These are phyloP conservation scores for Limnephilus lunatus DNA, from an alignment of 2,888 invertebrate species.

Conservation along the genomic window DNA sequence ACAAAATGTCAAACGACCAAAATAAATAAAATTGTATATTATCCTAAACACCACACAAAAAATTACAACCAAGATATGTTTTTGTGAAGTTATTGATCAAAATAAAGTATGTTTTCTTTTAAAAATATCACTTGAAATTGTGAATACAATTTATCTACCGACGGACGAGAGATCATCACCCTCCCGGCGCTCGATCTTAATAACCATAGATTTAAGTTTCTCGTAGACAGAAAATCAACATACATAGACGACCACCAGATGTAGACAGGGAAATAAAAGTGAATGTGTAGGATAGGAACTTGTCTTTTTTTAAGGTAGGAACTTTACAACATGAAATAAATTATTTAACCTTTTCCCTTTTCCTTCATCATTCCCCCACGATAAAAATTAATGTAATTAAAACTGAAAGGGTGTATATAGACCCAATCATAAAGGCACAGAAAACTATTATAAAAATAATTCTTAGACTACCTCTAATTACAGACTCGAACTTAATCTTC, in stretches of 20 bases:
- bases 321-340: not conserved
- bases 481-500: no score
- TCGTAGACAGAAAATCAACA: conserved; percentile 10
- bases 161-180: conserved; percentile 46
- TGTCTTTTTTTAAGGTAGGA: not conserved
- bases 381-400: no score
- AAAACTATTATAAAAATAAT: no score
- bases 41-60: conserved; percentile 10
- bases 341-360: not conserved
- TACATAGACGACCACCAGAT: conserved; percentile 2
- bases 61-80: conserved; percentile 7
- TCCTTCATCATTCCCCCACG: not conserved
- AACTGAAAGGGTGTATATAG: not conserved
- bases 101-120: conserved; percentile 51
- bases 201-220: conserved; percentile 39
- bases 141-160: conserved; percentile 42
- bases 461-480: no score
- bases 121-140: conserved; percentile 52
- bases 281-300: not conserved
- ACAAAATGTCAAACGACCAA: conserved; percentile 60
- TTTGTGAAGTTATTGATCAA: not conserved
- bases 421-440: no score
- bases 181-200: conserved; percentile 38
- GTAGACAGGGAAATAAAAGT: not conserved
- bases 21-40: conserved; percentile 34